Evolutionary conservation across 1,140 invertebrate genomes (phyloP).

Genomic region (Macrobrachium nipponense): DNA sequence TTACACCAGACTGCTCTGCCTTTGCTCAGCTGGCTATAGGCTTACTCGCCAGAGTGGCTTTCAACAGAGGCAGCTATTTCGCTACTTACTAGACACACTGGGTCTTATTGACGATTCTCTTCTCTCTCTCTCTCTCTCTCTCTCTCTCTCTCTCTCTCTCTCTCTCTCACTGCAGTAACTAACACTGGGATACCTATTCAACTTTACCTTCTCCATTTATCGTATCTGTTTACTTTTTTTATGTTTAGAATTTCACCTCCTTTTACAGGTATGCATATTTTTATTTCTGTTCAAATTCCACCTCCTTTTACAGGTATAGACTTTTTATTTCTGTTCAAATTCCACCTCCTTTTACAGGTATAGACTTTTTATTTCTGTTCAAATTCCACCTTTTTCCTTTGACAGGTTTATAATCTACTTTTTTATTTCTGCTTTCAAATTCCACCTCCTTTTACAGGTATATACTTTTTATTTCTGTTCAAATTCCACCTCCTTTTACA

Average conservation of each 20-base stretch:
- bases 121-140: slow-evolving; percentile 3
- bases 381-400: too few relatives aligned
- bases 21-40: background rate
- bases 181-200: background rate
- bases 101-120: background rate
- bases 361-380: too few relatives aligned
- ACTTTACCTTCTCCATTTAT: background rate
- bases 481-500: background rate
- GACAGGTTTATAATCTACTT: too few relatives aligned
- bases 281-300: too few relatives aligned
- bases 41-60: slow-evolving; percentile 9
- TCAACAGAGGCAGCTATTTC: slow-evolving; percentile 14
- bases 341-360: too few relatives aligned
- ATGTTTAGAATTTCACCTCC: too few relatives aligned
- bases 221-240: background rate
- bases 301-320: too few relatives aligned
- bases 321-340: too few relatives aligned
- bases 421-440: background rate
- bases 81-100: background rate
- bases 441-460: too few relatives aligned
- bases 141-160: slow-evolving; percentile 30
- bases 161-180: background rate
- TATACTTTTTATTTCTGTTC: background rate
- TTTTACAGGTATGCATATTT: too few relatives aligned
- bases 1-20: background rate